Base-by-base conservation (phyloP, 2,888 invertebrate genomes). In the Periphyllus acericola region DNA sequence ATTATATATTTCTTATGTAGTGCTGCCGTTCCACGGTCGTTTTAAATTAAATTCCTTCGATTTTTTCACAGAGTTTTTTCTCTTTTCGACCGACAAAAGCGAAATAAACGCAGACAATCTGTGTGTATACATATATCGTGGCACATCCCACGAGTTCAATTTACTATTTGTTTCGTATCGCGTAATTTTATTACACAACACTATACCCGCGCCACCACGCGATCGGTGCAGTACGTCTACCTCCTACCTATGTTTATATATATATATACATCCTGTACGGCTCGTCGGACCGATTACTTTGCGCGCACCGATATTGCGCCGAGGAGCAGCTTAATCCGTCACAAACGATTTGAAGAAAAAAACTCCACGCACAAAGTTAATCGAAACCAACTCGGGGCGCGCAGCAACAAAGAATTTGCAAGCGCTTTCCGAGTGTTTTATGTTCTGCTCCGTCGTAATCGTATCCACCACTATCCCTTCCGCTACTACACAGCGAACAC, bases 11-110 rank as follows among this genome's bases (percentile, higher is more conserved):
- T 66, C 52, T 60, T n/a, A 14, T 46, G 9, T n/a, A 79, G 34
- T 36, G 17, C 60, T 17, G 34, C 55, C 21, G 46, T n/a, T 55
- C 25, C 46, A 11, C 34, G 34, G 21, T n/a, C 80, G 60, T 25
- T 68, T 68, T 68, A 79, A 66, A 80, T 80, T 80, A 80, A 80
- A 80, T 80, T 80, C 80, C 60, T 60, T n/a, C 60, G 36, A 36
- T 60, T 52, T 60, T 60, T 25, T 46, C 11, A n/a, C n/a, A n/a
- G n/a, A n/a, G n/a, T n/a, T n/a, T n/a, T n/a, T 25, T 46, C 11
- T 46, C 3, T 36, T 66, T n/a, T 66, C 34, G 17, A 17, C 34
- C 60, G 19, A 36, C 8, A 72, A 34, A 72, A 72, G 5, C 19
- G 72, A 60, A 60, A 60, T 21, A 68, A 29, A 60, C 46, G 25